Percentiles rank a stretch among this genome's conserved stretches.
These are phyloP conservation scores for Nannoperca obscura DNA, from an alignment of 2,797 vertebrate genomes.

Conservation along the genomic window DNA sequence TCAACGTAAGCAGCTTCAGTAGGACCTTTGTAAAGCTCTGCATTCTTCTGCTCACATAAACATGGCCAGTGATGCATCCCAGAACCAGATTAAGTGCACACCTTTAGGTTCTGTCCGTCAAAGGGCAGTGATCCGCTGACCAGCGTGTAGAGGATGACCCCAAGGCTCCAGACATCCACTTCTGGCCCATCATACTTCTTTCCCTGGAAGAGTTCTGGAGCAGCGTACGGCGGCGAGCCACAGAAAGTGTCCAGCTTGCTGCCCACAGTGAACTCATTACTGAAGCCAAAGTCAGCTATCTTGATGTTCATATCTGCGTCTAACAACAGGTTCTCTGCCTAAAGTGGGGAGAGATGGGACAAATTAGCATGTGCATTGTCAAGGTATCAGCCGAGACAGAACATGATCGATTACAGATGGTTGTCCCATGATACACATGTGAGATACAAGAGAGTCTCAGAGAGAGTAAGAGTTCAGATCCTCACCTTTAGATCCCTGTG, in stretches of 20 bases:
- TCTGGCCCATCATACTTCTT: conserved; percentile 99
- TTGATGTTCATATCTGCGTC: conserved; percentile 99
- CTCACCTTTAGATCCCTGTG: conserved; percentile 96
- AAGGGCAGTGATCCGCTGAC: conserved; percentile 99
- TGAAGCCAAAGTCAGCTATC: conserved; percentile 99
- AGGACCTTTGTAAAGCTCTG: background rate
- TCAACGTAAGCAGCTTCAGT: background rate
- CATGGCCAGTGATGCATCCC: background rate
- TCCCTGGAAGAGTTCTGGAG: conserved; percentile 98
- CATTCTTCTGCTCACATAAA: background rate
- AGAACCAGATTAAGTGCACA: conserved; percentile 58
- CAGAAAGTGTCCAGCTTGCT: conserved; percentile 99
- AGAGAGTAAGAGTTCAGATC: background rate
- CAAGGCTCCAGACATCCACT: conserved; percentile 99
- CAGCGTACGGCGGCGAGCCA: conserved; percentile 97
- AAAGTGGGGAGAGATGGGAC: conserved; percentile 22
- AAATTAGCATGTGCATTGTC: background rate
- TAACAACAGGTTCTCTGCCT: conserved; percentile 98
- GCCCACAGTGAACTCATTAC: conserved; percentile 98
- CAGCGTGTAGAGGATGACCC: conserved; percentile 98
- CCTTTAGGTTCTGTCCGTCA: conserved; percentile 98
- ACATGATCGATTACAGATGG: background rate
- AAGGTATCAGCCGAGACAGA: background rate
- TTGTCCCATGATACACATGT: background rate
- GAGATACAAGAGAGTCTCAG: conserved; percentile 2